Percentiles rank a stretch among this genome's conserved stretches.
Evolutionary conservation across 2,888 invertebrate species (phyloP).

Genomic region (Hirtodrosophila duncani): DNA sequence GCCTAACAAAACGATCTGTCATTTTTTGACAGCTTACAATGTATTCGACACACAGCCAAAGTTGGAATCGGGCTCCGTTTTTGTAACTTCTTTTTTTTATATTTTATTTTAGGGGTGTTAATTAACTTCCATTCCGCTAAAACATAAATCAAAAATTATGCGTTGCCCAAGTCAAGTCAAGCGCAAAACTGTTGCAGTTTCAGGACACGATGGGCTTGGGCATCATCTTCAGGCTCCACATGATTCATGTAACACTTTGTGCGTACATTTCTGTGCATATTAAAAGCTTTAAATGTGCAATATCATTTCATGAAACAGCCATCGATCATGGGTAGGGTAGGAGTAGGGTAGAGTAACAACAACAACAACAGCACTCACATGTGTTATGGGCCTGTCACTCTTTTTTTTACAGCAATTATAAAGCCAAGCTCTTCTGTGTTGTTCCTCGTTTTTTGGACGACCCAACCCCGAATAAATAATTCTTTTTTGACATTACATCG

Average conservation of each 20-base stretch:
- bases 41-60: slow-evolving; percentile 24
- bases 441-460: no score
- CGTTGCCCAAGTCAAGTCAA: slow-evolving; percentile 31
- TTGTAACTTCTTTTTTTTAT: neutral
- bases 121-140: slow-evolving; percentile 45
- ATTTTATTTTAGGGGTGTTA: slow-evolving; percentile 43
- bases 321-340: slow-evolving; percentile 50
- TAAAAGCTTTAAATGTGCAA: slow-evolving; percentile 43
- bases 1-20: slow-evolving; percentile 59
- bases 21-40: slow-evolving; percentile 62
- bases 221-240: slow-evolving; percentile 1
- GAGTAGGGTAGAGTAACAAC: no score
- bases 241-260: slow-evolving; percentile 27
- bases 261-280: neutral
- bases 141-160: slow-evolving; percentile 60
- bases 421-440: slow-evolving; percentile 36
- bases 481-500: slow-evolving; percentile 38
- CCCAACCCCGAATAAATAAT: slow-evolving; percentile 44
- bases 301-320: slow-evolving; percentile 41
- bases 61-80: slow-evolving; percentile 9
- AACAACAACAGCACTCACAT: slow-evolving; percentile 16
- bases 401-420: slow-evolving; percentile 47
- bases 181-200: slow-evolving; percentile 48
- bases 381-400: slow-evolving; percentile 33
- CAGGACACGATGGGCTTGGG: no score